A percentile compares a stretch with the other conserved stretches of the same genome.
Evolutionary conservation across 1,140 invertebrate species (phyloP).

Genomic region (Euura lappo): DNA sequence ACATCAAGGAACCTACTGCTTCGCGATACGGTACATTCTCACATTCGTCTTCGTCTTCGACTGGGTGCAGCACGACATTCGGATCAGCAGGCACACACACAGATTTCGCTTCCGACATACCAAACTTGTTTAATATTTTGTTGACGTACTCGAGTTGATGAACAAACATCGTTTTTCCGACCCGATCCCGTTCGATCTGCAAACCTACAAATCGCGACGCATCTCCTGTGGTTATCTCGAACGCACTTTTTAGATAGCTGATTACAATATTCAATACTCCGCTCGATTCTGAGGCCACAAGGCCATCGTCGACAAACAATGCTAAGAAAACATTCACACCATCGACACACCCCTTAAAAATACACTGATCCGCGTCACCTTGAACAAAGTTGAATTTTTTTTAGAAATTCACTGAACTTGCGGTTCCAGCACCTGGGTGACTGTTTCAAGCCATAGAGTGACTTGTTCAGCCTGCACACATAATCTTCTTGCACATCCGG

Average conservation of each 20-base stretch:
- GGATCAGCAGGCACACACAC: background rate
- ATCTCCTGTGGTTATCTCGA: conserved; percentile 12
- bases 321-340: conserved; percentile 19
- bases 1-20: too few species aligned
- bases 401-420: conserved; percentile 31
- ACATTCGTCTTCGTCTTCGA: background rate
- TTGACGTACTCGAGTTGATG: conserved; percentile 5
- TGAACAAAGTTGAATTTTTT: conserved; percentile 25
- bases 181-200: conserved; percentile 12
- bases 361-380: conserved; percentile 23
- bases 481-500: conserved; percentile 16
- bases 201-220: conserved; percentile 15
- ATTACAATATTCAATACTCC: conserved; percentile 7
- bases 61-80: background rate
- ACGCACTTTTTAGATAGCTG: conserved; percentile 8
- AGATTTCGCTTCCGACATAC: background rate
- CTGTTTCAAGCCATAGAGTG: conserved; percentile 41
- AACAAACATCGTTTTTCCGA: conserved; percentile 13
- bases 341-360: conserved; percentile 22
- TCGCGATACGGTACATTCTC: too few species aligned
- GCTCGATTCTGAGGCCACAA: conserved; percentile 12
- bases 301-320: conserved; percentile 13
- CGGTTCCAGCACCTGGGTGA: conserved; percentile 36
- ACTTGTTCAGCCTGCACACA: conserved; percentile 39
- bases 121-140: background rate